These are phyloP conservation scores for Saccopteryx bilineata DNA, from an alignment of 2,113 vertebrate genomes.

Conservation along the genomic window DNA sequence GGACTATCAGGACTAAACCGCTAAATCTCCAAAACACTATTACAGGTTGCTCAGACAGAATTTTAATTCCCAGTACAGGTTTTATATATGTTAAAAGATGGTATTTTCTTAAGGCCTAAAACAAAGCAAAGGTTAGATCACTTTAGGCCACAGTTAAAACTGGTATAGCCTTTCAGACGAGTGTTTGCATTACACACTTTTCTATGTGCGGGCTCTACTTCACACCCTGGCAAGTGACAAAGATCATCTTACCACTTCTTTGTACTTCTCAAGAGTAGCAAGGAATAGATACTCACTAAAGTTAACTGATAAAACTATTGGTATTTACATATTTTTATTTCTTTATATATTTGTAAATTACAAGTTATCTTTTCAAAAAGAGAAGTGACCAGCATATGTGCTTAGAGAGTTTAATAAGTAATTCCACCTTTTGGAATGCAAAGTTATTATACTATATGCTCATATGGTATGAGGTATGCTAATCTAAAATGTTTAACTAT, in stretches of 20 bases:
- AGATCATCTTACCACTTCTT: background rate
- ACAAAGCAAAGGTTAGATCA: constrained; percentile 44
- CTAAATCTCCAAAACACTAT: constrained; percentile 12
- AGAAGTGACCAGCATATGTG: background rate
- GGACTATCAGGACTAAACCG: constrained; percentile 15
- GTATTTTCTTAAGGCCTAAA: constrained; percentile 36
- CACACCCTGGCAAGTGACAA: background rate
- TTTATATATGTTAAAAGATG: constrained; percentile 5
- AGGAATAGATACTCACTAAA: background rate
- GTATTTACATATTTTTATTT: constrained; percentile 18
- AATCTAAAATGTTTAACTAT: constrained; percentile 32
- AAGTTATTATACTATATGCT: background rate
- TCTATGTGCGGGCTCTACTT: background rate
- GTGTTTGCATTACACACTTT: constrained; percentile 14
- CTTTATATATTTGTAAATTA: constrained; percentile 51
- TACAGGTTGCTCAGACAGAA: background rate
- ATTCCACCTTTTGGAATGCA: background rate
- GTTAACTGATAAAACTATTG: constrained; percentile 25
- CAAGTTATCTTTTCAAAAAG: background rate
- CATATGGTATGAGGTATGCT: background rate
- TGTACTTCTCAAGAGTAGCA: background rate
- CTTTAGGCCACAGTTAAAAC: constrained; percentile 5
- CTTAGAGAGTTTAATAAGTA: constrained; percentile 39
- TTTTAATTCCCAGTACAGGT: constrained; percentile 16
- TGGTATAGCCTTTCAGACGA: background rate